phyloP scores from a whole-genome alignment of 2,888 invertebrate genomes.

The Mycalesis mineus region DNA sequence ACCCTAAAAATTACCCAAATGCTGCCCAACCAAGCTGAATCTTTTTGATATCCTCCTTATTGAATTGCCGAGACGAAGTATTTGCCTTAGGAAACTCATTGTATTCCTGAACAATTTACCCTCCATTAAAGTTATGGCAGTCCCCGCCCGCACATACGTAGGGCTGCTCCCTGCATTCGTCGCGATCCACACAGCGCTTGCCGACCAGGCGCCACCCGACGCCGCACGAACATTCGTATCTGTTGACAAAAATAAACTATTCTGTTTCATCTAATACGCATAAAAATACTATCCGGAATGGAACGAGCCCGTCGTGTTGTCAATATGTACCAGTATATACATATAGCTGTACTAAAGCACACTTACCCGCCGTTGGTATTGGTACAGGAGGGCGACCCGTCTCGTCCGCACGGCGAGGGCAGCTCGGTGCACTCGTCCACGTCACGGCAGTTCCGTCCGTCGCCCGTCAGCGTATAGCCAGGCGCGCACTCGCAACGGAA shows the following conservation, averaged over 20 bases:
- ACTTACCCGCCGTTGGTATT: constrained; percentile 68
- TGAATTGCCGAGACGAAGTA: no score
- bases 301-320: no score
- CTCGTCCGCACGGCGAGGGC: constrained; percentile 56
- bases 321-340: no score
- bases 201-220: constrained; percentile 85
- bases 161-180: constrained; percentile 86
- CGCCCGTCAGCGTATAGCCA: constrained; percentile 85
- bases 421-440: constrained; percentile 86
- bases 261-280: no score
- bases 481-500: constrained; percentile 89
- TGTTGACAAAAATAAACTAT: constrained; percentile 24
- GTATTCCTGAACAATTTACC: constrained; percentile 55
- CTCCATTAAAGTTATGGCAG: constrained; percentile 89
- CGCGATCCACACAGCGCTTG: constrained; percentile 81
- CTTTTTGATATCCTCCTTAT: no score
- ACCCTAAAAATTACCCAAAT: no score
- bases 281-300: no score
- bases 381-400: constrained; percentile 63
- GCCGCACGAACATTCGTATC: constrained; percentile 84
- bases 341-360: no score
- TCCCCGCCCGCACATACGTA: constrained; percentile 88
- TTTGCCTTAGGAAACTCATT: no score
- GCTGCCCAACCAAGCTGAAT: no score
- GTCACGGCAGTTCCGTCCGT: constrained; percentile 88